Percentiles rank a stretch among this genome's conserved stretches.
Evolutionary conservation across 2,113 vertebrate genomes (phyloP).

Genomic region (Oryzias javanicus): DNA sequence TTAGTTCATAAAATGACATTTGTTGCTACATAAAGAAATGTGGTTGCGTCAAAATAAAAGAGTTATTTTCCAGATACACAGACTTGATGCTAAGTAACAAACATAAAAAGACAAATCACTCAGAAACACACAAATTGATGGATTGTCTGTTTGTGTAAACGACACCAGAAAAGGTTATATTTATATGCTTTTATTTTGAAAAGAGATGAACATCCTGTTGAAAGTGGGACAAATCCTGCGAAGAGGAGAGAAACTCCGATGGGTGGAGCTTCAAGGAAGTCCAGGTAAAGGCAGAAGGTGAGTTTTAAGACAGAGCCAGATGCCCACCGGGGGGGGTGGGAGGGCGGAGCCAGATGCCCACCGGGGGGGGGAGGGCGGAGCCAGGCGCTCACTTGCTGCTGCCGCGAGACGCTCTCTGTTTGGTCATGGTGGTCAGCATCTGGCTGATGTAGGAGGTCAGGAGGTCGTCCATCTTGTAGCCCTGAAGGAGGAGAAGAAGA

Average conservation of each 20-base stretch:
- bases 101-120: conserved; percentile 12
- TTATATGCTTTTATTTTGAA: no score
- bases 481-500: conserved; percentile 70
- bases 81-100: conserved; percentile 23
- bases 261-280: no score
- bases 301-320: neutral
- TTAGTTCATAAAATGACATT: conserved; percentile 38
- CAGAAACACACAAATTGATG: no score
- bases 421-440: conserved; percentile 97
- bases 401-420: conserved; percentile 83
- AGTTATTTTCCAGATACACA: conserved; percentile 4
- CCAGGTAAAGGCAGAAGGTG: neutral
- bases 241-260: no score
- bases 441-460: conserved; percentile 98
- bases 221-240: no score
- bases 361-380: neutral
- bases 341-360: neutral
- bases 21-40: conserved; percentile 26
- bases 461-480: conserved; percentile 99
- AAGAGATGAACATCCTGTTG: no score
- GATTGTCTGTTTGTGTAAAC: no score
- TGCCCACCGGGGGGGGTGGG: no score
- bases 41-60: conserved; percentile 13
- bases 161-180: no score
- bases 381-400: conserved; percentile 80